phyloP scores from a whole-genome alignment of 37 sponge, comb jelly and placozoan genomes.

The Cliona cf. orientalis region DNA sequence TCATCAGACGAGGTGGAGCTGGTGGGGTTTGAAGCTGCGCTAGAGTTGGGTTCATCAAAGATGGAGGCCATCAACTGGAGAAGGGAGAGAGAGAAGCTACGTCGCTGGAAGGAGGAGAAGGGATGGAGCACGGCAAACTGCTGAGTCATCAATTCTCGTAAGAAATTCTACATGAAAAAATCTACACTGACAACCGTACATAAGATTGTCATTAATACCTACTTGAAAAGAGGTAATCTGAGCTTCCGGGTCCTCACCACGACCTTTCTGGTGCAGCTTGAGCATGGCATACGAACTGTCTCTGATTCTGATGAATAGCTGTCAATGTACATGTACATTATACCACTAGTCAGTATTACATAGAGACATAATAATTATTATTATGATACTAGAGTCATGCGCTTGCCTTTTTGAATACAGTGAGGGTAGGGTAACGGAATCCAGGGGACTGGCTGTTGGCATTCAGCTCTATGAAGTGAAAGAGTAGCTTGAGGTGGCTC shows the following conservation, averaged over 20 bases:
- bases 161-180: constrained; percentile 46
- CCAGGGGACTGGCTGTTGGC: constrained; percentile 68
- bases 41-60: not conserved
- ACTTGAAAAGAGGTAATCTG: constrained; percentile 14
- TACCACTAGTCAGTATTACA: not conserved
- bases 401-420: constrained; percentile 69
- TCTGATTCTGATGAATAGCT: constrained; percentile 60
- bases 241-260: not conserved
- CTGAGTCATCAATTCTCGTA: constrained; percentile 26
- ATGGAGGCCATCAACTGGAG: constrained; percentile 29
- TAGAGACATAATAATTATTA: not conserved
- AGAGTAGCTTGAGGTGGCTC: constrained; percentile 31
- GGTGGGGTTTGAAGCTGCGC: not conserved
- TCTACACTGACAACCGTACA: not conserved
- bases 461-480: constrained; percentile 54
- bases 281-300: constrained; percentile 49
- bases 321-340: not conserved
- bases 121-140: constrained; percentile 68
- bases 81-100: constrained; percentile 56
- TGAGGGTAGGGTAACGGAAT: constrained; percentile 57
- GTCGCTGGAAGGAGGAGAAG: constrained; percentile 66
- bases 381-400: not conserved
- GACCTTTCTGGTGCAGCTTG: constrained; percentile 23
- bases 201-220: constrained; percentile 2
- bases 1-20: constrained; percentile 4